phyloP scores from a whole-genome alignment of 2,113 vertebrate genomes.

The Alethe castanea region DNA sequence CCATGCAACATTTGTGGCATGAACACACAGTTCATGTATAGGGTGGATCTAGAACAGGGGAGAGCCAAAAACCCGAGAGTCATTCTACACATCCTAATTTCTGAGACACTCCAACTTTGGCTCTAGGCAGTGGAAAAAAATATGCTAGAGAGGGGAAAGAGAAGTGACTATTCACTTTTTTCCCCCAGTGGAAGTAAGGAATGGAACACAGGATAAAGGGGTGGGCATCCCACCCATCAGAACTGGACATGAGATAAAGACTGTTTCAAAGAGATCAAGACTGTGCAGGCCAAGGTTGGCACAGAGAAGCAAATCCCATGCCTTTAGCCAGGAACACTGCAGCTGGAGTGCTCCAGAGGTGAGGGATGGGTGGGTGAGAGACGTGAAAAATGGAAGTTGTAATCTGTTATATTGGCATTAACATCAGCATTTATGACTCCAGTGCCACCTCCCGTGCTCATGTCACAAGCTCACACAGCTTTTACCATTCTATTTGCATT shows the following conservation, averaged over 20 bases:
- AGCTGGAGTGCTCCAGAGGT: neutral
- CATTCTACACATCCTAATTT: neutral
- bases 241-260: neutral
- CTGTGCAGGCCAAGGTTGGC: neutral
- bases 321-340: neutral
- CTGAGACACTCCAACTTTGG: neutral
- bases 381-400: neutral
- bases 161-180: neutral
- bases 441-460: neutral
- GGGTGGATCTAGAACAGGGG: no score
- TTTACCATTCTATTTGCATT: neutral
- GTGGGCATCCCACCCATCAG: neutral
- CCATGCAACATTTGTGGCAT: neutral
- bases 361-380: neutral
- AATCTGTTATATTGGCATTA: neutral
- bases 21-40: rapidly evolving
- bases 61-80: neutral
- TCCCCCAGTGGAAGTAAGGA: neutral
- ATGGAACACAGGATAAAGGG: neutral
- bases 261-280: neutral
- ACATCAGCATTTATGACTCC: neutral
- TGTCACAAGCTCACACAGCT: neutral
- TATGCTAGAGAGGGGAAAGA: neutral
- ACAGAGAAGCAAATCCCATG: neutral
- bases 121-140: rapidly evolving